Base-by-base conservation (phyloP, 2,113 vertebrate species). In the Ptyas mucosa region DNA sequence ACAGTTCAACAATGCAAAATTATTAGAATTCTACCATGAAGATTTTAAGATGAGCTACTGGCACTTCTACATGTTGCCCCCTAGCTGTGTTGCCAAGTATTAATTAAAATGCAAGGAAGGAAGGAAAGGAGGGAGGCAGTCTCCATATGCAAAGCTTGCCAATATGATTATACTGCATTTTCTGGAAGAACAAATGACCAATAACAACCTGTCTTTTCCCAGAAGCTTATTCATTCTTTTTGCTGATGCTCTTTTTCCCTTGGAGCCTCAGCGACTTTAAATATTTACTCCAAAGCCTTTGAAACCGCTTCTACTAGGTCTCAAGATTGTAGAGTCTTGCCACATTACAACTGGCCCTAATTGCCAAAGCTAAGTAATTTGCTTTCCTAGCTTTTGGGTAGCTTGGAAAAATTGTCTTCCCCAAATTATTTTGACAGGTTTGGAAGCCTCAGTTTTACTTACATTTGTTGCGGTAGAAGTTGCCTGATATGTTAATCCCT, bases 401-500 rank as follows among this genome's bases (percentile, higher is more conserved):
- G 10, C 24, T 2, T 46, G 24, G 3, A 21, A 15, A 69, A 92
- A 23, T 1, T 8, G 24, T 18, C 3, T 12, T 29, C 91, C 2
- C 18, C 20, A 39, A 89, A 34, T 23, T 8, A 23, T 20, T 18
- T 61, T 29, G 29, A 89, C 20, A 58, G 23, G 5, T 64, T 24
- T 53, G 43, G 46, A 87, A 87, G 3, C n/a, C 26, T 15, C 14
- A 12, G 11, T 21, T 18, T 90, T 61, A 98, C 98, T 98, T 94
- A 99, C 98, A 87, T 94, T 99, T 99, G 96, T 99, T 99, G 29
- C 98, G 98, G 96, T 99, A 99, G 96, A 99, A 99, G 96, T 99
- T 99, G 54, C 98, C 98, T 0, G 98, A 99, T 95, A 99, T 99
- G 96, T 99, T 99, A 96, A 99, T 99, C 89, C 98, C 98, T 95